A percentile compares a stretch with the other conserved stretches of the same genome.
Evolutionary conservation across 1,140 invertebrate genomes (phyloP).

Genomic region (Teleopsis dalmanni): DNA sequence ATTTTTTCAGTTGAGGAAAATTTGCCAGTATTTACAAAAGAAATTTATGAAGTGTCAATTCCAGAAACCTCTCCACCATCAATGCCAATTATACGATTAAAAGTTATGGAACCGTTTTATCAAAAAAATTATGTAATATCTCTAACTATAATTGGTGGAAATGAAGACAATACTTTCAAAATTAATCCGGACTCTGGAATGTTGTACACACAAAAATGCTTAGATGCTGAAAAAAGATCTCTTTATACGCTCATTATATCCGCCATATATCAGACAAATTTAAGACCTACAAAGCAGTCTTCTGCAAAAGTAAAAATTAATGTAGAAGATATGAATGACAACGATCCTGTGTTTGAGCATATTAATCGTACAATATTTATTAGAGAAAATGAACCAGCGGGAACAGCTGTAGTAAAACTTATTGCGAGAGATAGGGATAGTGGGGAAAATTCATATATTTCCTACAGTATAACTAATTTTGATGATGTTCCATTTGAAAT

Average conservation of each 20-base stretch:
- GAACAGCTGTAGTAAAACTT: conserved; percentile 72
- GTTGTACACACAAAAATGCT: conserved; percentile 69
- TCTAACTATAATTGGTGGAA: conserved; percentile 85
- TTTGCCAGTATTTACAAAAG: conserved; percentile 77
- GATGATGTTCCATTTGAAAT: conserved; percentile 89
- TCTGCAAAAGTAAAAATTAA: conserved; percentile 84
- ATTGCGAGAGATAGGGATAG: conserved; percentile 80
- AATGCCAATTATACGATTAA: conserved; percentile 77
- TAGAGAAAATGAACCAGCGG: conserved; percentile 82
- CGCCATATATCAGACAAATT: conserved; percentile 80
- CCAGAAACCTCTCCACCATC: conserved; percentile 82
- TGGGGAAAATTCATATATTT: conserved; percentile 91
- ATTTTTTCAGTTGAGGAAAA: conserved; percentile 80
- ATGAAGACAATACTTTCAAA: conserved; percentile 79
- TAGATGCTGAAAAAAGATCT: conserved; percentile 84
- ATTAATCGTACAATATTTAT: conserved; percentile 58
- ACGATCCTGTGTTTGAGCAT: conserved; percentile 78
- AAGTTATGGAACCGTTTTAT: conserved; percentile 76
- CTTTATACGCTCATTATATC: conserved; percentile 87
- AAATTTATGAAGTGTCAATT: conserved; percentile 80
- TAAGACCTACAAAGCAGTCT: conserved; percentile 73
- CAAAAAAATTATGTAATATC: conserved; percentile 76
- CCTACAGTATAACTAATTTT: conserved; percentile 85
- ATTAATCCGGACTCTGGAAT: conserved; percentile 84
- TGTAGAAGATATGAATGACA: conserved; percentile 85